These are phyloP conservation scores for Melanotaenia duboulayi DNA, from an alignment of 2,113 vertebrate genomes.

Conservation along the genomic window DNA sequence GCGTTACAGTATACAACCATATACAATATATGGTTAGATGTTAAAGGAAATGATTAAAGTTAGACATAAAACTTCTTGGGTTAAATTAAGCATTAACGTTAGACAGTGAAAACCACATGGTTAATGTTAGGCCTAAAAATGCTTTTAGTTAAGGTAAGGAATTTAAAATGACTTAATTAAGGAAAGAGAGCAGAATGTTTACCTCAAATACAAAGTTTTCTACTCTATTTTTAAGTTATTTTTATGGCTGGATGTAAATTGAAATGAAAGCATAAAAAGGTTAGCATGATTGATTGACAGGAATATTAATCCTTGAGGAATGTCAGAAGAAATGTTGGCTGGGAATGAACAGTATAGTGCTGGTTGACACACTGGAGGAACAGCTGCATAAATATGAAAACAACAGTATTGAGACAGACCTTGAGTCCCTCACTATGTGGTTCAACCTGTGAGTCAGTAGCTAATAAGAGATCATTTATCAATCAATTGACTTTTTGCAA, in stretches of 20 bases:
- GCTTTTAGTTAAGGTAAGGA: no score
- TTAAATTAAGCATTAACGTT: no score
- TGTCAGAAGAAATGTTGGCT: not conserved
- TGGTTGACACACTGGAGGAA: not conserved
- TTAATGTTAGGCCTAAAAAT: no score
- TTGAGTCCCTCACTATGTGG: not conserved
- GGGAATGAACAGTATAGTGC: not conserved
- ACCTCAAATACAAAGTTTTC: no score
- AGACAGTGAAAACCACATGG: no score
- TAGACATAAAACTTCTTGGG: no score
- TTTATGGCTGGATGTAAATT: not conserved
- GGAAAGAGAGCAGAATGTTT: no score
- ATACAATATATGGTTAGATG: no score
- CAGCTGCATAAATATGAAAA: not conserved
- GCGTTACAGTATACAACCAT: no score
- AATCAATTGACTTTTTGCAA: not conserved
- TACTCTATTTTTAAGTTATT: no score
- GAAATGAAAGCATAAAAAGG: not conserved
- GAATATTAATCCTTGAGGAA: not conserved
- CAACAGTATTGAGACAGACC: not conserved
- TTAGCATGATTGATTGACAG: not conserved
- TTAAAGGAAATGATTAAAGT: no score
- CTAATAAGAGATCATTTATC: not conserved
- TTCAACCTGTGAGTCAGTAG: constrained; percentile 2
- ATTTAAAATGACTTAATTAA: no score